Conservation (phyloP, 2,113 vertebrate genomes). For the Nanorana parkeri region DNA sequence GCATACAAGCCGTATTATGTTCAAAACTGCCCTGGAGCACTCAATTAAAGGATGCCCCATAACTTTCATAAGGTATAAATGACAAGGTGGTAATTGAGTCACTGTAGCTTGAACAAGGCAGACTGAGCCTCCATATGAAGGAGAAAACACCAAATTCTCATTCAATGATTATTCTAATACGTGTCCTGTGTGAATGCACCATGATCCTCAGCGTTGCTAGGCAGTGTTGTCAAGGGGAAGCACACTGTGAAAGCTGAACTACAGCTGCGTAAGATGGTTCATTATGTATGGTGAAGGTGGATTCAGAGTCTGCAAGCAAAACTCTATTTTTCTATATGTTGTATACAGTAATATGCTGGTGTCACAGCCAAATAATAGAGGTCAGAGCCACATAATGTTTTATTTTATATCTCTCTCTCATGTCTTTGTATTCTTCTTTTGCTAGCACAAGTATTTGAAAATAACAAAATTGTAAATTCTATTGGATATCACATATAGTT, state of each 20-base stretch:
- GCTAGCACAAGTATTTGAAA: too few relatives aligned
- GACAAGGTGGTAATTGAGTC: slow-evolving; percentile 7
- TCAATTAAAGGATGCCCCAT: background rate
- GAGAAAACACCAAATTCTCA: slow-evolving; percentile 24
- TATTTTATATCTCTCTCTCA: too few relatives aligned
- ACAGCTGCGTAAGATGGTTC: slow-evolving; percentile 15
- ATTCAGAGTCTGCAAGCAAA: slow-evolving; percentile 11
- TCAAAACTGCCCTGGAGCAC: too few relatives aligned
- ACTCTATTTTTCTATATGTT: slow-evolving; percentile 36
- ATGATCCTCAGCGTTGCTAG: slow-evolving; percentile 48
- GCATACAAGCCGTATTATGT: too few relatives aligned
- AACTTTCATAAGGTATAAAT: slow-evolving; percentile 2
- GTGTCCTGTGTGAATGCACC: slow-evolving; percentile 46
- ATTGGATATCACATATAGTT: too few relatives aligned
- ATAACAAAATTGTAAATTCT: too few relatives aligned
- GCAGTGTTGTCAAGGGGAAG: slow-evolving; percentile 51
- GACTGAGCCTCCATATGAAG: background rate
- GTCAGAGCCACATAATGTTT: background rate
- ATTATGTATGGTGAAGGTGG: slow-evolving; percentile 27
- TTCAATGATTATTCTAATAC: slow-evolving; percentile 46
- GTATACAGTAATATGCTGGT: background rate
- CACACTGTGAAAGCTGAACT: slow-evolving; percentile 20
- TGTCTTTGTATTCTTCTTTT: too few relatives aligned
- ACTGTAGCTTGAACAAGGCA: slow-evolving; percentile 25
- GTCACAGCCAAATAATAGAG: background rate